phyloP scores from a whole-genome alignment of 2,113 vertebrate species.

The Salvelinus namaycush region DNA sequence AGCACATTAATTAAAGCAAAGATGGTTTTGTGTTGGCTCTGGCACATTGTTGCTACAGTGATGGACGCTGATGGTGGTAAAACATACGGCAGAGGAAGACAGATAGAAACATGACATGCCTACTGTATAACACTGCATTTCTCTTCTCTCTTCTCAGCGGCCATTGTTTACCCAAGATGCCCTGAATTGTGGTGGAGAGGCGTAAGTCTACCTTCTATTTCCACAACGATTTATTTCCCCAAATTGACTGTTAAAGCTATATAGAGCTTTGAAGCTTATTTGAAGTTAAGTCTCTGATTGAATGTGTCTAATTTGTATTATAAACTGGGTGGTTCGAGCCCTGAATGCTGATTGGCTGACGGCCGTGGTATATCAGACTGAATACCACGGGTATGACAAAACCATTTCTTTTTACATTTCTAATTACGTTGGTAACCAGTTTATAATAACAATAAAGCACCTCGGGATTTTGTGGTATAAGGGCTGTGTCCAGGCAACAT shows the following conservation, averaged over 20 bases:
- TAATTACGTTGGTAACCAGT: too few relatives aligned
- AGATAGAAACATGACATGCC: not conserved
- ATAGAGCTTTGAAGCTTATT: too few relatives aligned
- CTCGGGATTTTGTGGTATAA: too few relatives aligned
- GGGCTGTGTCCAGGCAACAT: too few relatives aligned
- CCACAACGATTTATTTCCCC: not conserved
- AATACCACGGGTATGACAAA: too few relatives aligned
- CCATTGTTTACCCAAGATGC: slow-evolving; percentile 42
- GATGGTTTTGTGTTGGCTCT: not conserved
- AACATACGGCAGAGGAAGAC: not conserved
- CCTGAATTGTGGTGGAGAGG: slow-evolving; percentile 45
- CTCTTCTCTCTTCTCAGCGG: slow-evolving; percentile 31
- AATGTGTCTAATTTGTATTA: too few relatives aligned
- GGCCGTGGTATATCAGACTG: too few relatives aligned
- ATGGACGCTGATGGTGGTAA: not conserved
- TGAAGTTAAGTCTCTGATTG: too few relatives aligned
- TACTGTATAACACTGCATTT: slow-evolving; percentile 12
- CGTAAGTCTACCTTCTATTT: slow-evolving; percentile 40
- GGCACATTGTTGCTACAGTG: not conserved
- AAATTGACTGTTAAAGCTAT: not conserved
- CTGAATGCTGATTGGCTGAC: too few relatives aligned
- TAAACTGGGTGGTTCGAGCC: too few relatives aligned
- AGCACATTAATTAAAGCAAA: not conserved
- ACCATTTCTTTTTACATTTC: too few relatives aligned
- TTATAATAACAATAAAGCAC: too few relatives aligned